These are phyloP conservation scores for Puffinus mauretanicus DNA, from an alignment of 2,113 vertebrate genomes.

Conservation along the genomic window DNA sequence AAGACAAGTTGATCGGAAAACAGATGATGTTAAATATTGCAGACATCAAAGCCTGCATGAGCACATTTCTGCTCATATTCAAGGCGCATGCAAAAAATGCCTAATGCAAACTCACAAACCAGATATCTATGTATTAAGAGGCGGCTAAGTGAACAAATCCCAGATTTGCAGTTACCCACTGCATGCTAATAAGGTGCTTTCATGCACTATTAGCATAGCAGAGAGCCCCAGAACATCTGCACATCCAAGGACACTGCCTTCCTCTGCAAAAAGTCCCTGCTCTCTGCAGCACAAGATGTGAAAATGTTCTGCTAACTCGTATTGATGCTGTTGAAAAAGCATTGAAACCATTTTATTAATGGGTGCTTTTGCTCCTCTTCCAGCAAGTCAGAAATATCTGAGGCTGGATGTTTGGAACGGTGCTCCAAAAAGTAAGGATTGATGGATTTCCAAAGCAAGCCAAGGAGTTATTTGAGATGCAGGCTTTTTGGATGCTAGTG, in stretches of 20 bases:
- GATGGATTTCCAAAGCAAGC: background rate
- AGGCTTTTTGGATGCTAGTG: background rate
- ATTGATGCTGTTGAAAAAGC: background rate
- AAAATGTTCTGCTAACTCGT: background rate
- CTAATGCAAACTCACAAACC: background rate
- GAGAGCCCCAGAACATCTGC: background rate
- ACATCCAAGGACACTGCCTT: background rate
- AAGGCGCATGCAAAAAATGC: background rate
- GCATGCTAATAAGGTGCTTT: background rate
- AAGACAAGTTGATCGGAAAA: background rate
- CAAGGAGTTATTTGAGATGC: background rate
- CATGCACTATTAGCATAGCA: background rate
- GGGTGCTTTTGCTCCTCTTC: background rate
- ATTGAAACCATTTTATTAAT: background rate
- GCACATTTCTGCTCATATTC: background rate
- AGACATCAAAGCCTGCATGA: constrained; percentile 17
- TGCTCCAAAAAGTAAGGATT: rapidly evolving
- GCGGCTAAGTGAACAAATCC: background rate
- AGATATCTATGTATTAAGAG: background rate
- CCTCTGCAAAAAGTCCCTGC: background rate
- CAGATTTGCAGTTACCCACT: background rate
- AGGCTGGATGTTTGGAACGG: background rate
- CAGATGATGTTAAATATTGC: background rate
- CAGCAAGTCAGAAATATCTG: background rate
- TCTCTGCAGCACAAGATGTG: background rate